phyloP scores from a whole-genome alignment of 2,113 vertebrate species.

The Cichladusa arquata region DNA sequence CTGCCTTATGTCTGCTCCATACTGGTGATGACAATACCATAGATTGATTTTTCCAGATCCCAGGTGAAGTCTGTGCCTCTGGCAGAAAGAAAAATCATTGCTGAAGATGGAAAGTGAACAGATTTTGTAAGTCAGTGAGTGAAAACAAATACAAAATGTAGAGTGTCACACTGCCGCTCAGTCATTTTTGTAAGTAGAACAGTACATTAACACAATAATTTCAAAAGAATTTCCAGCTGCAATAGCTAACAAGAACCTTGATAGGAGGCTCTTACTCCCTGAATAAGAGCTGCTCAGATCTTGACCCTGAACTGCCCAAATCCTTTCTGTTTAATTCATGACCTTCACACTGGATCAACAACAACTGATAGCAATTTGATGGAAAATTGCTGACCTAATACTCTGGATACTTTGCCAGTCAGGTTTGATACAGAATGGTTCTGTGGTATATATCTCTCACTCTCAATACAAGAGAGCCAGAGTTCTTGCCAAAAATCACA shows the following conservation, averaged over 20 bases:
- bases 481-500: conserved; percentile 3
- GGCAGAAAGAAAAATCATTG: conserved; percentile 7
- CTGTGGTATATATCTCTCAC: background rate
- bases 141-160: conserved; percentile 9
- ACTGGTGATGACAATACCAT: background rate
- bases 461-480: background rate
- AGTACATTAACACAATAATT: background rate
- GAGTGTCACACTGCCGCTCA: background rate
- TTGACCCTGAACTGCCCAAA: background rate
- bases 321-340: conserved; percentile 26
- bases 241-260: background rate
- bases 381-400: conserved; percentile 20
- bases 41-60: conserved; percentile 12
- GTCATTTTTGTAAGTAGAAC: background rate
- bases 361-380: conserved; percentile 21
- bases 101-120: background rate
- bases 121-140: background rate
- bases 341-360: conserved; percentile 19
- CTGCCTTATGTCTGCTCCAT: background rate
- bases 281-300: background rate
- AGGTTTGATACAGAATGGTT: conserved; percentile 10
- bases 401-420: background rate
- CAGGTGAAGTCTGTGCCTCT: background rate
- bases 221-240: conserved; percentile 12
- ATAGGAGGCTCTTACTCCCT: background rate